Base-by-base conservation (phyloP, 2,888 invertebrate species). In the Epistrophella euchroma region DNA sequence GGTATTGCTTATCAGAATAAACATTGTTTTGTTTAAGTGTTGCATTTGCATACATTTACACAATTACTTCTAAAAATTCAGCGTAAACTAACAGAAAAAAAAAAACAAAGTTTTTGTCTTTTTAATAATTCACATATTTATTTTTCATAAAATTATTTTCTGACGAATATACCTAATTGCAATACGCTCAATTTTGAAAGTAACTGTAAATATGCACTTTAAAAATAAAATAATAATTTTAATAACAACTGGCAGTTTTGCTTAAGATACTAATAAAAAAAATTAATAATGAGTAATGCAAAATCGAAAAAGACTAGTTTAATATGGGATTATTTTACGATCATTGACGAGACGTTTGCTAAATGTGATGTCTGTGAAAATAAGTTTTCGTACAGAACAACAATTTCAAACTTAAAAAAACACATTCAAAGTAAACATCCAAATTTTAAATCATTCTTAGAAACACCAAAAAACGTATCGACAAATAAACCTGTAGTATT, bases 401-500 rank as follows among this genome's bases (percentile, higher is more conserved):
- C 66, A 47, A 47, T 47, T 32, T 32, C 66, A 9, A 66, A 66
- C 4, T 66, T 66, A 25, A 66, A 19, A 66, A 66, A 66, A 35
- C 66, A 66, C 15, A 15, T 66, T 5, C 32, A 13, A 28, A 17
- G 6, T 11, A 64, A 64, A 32, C 64, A 64, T 19, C 64, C 45
- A 0, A 28, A 45, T 17, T 45, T 64, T 1, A 64, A 45, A 22
- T 13, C n/a, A 25, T 35, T 22, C 22, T 1, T 43, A 4, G 40
- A 35, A 1, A 6, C 32, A 1, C 9, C 19, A 13, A 35, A 52
- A 25, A 28, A 0, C 3, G 9, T 0, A 7, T 7, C 58, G 13
- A 37, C 11, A 56, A 56, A n/a, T 25, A 9, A n/a, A 28, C 25
- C 2, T 25, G 2, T 25, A 2, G 2, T 25, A 25, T 25, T 25